These are phyloP conservation scores for Orussus abietinus DNA, from an alignment of 1,140 invertebrate genomes.

Conservation along the genomic window DNA sequence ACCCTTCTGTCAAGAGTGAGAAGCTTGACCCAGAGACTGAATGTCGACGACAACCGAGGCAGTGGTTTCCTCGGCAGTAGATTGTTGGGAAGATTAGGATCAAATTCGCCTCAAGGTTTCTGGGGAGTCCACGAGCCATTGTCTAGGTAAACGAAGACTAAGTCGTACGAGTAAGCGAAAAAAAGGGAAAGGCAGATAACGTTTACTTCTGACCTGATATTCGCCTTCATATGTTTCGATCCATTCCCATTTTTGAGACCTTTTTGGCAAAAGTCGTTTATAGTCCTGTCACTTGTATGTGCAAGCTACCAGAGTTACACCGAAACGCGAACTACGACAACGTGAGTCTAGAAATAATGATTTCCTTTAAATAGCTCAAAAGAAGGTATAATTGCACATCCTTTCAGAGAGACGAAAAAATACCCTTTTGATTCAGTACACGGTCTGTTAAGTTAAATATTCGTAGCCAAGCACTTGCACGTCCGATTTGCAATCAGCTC, in stretches of 20 bases:
- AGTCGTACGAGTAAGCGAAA: too few species aligned
- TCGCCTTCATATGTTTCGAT: constrained; percentile 12
- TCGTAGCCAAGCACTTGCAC: too few species aligned
- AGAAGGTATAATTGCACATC: constrained; percentile 12
- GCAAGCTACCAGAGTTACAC: constrained; percentile 51
- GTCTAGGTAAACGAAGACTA: constrained; percentile 48
- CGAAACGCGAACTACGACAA: constrained; percentile 48
- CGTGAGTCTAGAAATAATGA: constrained; percentile 43
- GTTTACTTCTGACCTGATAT: too few species aligned
- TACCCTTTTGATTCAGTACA: too few species aligned
- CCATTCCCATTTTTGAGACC: constrained; percentile 11
- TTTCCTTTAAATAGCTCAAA: constrained; percentile 10
- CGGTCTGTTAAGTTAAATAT: too few species aligned
- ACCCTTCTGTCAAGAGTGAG: constrained; percentile 80
- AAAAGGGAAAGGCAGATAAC: background rate
- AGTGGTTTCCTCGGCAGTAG: constrained; percentile 57
- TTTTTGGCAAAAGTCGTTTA: too few species aligned
- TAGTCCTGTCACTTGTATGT: constrained; percentile 35
- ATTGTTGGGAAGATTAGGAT: constrained; percentile 45
- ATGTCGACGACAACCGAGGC: constrained; percentile 69
- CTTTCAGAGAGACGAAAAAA: too few species aligned
- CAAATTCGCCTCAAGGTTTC: constrained; percentile 43
- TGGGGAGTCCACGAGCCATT: constrained; percentile 43
- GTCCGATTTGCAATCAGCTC: too few species aligned
- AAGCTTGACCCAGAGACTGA: constrained; percentile 77